Conservation (phyloP, 2,113 vertebrate genomes). For the Carlito syrichta region DNA sequence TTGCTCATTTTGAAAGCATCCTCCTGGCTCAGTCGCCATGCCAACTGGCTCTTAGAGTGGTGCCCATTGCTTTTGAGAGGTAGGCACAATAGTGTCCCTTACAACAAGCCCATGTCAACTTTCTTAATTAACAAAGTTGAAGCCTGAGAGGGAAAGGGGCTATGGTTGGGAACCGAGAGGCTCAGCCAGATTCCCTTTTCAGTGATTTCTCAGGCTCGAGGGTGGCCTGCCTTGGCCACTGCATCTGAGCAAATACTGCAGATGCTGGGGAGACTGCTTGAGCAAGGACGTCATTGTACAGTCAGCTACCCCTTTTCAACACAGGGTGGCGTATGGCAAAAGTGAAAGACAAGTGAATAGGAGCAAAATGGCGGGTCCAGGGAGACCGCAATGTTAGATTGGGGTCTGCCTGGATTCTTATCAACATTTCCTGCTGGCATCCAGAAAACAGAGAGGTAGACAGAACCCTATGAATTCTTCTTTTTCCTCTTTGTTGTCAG, state of each 20-base stretch:
- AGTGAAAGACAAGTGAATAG: neutral
- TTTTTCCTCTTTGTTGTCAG: neutral
- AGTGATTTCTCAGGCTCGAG: neutral
- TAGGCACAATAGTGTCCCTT: conserved; percentile 8
- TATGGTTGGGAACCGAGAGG: neutral
- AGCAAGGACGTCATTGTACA: neutral
- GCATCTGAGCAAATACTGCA: neutral
- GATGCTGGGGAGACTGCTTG: neutral
- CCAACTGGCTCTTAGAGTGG: conserved; percentile 35
- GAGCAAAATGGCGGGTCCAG: neutral
- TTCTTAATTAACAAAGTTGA: conserved; percentile 22
- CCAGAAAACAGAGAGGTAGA: neutral
- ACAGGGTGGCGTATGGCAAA: neutral
- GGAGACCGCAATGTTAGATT: neutral
- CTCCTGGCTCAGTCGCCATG: conserved; percentile 30
- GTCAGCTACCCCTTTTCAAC: neutral
- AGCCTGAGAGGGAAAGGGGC: neutral
- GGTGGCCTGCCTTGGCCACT: neutral
- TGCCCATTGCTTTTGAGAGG: conserved; percentile 22
- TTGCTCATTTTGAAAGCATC: conserved; percentile 52
- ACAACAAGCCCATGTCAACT: neutral
- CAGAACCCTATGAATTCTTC: neutral
- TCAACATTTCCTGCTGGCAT: neutral
- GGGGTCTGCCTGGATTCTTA: neutral
- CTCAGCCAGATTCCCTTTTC: neutral